phyloP scores from a whole-genome alignment of 2,113 vertebrate genomes.

The Mesembrinibis cayennensis region DNA sequence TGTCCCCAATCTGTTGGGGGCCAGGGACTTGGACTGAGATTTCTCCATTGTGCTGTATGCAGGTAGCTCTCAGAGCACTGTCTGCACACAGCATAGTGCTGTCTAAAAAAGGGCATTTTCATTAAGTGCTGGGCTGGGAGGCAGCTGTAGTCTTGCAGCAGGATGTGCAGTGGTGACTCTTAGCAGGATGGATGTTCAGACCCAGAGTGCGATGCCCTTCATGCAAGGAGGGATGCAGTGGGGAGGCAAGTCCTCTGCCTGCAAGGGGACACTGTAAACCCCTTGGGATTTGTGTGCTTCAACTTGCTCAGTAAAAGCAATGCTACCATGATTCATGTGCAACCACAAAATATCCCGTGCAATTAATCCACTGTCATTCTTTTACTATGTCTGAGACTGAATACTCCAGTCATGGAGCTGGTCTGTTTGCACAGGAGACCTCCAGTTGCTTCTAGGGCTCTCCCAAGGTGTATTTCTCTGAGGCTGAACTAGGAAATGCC shows the following conservation, averaged over 20 bases:
- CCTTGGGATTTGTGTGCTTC: not conserved
- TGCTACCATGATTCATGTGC: not conserved
- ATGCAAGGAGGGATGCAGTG: not conserved
- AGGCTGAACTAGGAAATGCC: not conserved
- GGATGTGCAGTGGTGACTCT: not conserved
- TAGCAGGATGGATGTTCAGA: not conserved
- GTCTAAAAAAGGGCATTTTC: not conserved
- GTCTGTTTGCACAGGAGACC: not conserved
- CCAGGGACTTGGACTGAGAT: not conserved
- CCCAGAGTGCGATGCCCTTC: not conserved
- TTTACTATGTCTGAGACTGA: not conserved
- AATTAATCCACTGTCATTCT: not conserved
- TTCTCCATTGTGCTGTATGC: not conserved
- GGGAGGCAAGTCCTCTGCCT: not conserved
- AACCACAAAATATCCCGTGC: not conserved
- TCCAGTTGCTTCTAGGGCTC: not conserved
- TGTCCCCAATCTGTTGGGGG: rapidly evolving
- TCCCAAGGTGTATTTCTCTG: not conserved
- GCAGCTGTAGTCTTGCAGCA: not conserved
- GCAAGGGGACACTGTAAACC: not conserved
- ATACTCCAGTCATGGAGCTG: no score
- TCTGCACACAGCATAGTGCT: not conserved
- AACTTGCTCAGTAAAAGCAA: not conserved
- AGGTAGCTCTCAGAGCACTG: not conserved
- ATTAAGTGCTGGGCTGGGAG: not conserved